phyloP scores from a whole-genome alignment of 2,797 vertebrate species.

The Melanotaenia boesemani region DNA sequence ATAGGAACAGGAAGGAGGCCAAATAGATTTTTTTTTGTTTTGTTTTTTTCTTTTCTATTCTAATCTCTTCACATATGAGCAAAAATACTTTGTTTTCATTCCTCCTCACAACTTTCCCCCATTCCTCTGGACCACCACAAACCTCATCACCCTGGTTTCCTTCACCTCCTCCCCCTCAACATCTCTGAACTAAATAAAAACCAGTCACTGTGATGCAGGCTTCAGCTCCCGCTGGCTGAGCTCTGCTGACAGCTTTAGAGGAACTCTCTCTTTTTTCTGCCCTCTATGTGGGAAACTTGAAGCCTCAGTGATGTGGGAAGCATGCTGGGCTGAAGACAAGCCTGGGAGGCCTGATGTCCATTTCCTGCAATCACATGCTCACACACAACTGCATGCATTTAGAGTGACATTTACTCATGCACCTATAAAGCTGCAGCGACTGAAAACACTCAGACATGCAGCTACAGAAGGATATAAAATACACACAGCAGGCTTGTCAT shows the following conservation, averaged over 20 bases:
- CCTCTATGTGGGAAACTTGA: conserved; percentile 56
- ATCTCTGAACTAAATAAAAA: conserved; percentile 51
- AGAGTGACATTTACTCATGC: conserved; percentile 26
- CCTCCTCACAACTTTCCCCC: background rate
- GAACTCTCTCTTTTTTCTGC: conserved; percentile 37
- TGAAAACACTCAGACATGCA: background rate
- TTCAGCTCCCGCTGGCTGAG: conserved; percentile 40
- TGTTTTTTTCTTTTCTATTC: background rate
- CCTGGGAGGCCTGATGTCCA: conserved; percentile 39
- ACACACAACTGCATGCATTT: conserved; percentile 14
- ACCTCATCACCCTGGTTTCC: background rate
- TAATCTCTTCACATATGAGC: background rate
- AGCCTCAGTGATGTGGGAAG: conserved; percentile 39
- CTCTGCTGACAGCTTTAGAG: conserved; percentile 56
- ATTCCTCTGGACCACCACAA: conserved; percentile 1
- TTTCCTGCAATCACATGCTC: conserved; percentile 36
- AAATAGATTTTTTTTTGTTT: background rate
- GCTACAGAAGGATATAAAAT: background rate
- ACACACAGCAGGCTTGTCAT: background rate
- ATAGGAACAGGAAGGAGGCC: background rate
- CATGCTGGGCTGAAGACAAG: conserved; percentile 27
- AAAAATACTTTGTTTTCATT: conserved; percentile 5
- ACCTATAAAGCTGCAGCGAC: conserved; percentile 6
- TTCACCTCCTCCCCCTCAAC: background rate
- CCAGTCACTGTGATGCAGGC: conserved; percentile 19